Conservation (phyloP, 35 echinoderm and acorn worm species). For the Hemicentrotus pulcherrimus region DNA sequence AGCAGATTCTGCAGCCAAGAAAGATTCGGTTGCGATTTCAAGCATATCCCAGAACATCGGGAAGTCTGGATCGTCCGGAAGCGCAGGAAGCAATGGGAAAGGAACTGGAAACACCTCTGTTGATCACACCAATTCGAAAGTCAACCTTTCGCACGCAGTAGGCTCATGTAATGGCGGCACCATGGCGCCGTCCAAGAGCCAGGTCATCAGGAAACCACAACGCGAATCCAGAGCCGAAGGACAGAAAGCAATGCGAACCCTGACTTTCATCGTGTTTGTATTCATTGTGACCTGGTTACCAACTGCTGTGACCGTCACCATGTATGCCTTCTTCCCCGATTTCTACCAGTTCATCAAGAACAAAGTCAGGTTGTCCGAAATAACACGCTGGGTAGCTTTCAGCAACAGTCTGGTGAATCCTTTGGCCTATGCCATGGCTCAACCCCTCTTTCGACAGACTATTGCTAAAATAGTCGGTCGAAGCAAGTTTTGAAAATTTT, state of each 20-base stretch:
- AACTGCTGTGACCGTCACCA: not conserved
- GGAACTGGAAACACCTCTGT: not conserved
- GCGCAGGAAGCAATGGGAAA: not conserved
- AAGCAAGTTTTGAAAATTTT: not conserved
- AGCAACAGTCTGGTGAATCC: slow-evolving; percentile 1
- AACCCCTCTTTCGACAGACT: not conserved
- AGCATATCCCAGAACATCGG: not conserved
- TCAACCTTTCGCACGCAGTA: not conserved
- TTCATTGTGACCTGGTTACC: slow-evolving; percentile 1
- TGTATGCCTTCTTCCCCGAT: not conserved
- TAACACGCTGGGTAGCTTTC: not conserved
- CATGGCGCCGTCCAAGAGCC: not conserved
- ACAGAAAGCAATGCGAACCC: slow-evolving; percentile 20
- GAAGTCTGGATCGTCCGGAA: not conserved
- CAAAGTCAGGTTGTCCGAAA: not conserved
- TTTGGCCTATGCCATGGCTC: slow-evolving; percentile 7
- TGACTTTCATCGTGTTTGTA: slow-evolving; percentile 9
- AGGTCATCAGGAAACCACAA: not conserved
- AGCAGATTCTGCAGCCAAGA: not conserved
- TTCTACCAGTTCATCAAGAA: not conserved
- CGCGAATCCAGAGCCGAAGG: not conserved
- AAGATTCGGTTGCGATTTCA: not conserved
- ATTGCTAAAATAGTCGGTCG: not conserved
- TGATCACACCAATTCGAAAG: not conserved
- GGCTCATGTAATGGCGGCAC: not conserved